Base-by-base conservation (phyloP, 2,797 vertebrate genomes). In the Sciurus vulgaris region DNA sequence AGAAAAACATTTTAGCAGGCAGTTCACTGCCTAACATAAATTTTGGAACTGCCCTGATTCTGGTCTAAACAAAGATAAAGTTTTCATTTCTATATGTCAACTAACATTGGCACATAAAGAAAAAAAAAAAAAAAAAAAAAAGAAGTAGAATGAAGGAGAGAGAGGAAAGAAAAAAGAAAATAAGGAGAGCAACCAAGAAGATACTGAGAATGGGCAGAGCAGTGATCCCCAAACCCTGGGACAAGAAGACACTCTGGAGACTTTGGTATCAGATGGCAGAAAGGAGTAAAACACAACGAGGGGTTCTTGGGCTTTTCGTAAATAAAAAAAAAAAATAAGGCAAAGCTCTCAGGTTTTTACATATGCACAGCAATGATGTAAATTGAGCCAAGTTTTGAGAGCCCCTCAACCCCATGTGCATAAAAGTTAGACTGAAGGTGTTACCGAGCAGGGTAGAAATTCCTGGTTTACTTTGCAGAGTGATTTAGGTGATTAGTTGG, bases 11-110 rank as follows among this genome's bases (percentile, higher is more conserved):
- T 86, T 91, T 73, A 28, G 49, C 5, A 54, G 63, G 9, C 1
- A 56, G 56, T 2, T 86, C 74, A 70, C 30, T 85, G 11, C 61
- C 38, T 85, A 67, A 26, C 20, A n/a, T 17, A 90, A 20, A 5
- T 89, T 1, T 73, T 22, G 78, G 24, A 65, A 49, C 28, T 86
- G 15, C 6, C 63, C 2, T 93, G 54, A 51, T 28, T 77, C 3
- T 78, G 38, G 30, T 49, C 78, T 63, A 74, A 95, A 61, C 33
- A 35, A 92, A 77, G 44, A 7, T 91, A 84, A 89, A 61, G 0
- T 56, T 82, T 33, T 44, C 3, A 65, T 90, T 84, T 30, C 38
- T 77, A 11, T 51, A 17, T 94, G 38, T 86, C 88, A 86, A 63
- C 61, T 44, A 67, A 8, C 22, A 35, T 12, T 76, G 38, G 30